Evolutionary conservation across 2,888 invertebrate species (phyloP), one percentile per base, ranked within the genome.

Genomic region (Amiota mariae): DNA sequence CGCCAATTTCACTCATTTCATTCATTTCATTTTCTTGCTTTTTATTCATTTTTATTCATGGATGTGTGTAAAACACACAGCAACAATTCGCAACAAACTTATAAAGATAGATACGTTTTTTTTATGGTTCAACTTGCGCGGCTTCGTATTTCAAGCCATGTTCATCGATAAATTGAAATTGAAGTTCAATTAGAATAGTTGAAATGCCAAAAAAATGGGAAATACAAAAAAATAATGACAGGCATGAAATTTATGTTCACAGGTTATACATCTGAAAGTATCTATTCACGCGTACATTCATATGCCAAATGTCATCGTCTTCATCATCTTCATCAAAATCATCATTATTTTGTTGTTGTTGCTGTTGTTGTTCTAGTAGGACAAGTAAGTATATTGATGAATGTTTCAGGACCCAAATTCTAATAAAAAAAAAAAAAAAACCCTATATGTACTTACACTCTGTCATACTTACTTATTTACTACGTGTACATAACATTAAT

Each of bases 141-240:
- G 4, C 9, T n/a, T 46, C 48, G 47, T 64, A 67, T 49, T 67
- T 51, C 67, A 51, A 51, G 67, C 18, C 54, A 54, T 49, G 15
- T 66, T 36, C 36, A 36, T 36, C 20, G 49, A 51, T 68, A 68
- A 68, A 68, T 68, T 68, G 67, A 68, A 68, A 68, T 68, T 68
- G 67, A 68, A 68, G 51, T 68, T 68, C 67, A 68, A 68, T 68
- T 68, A 68, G 67, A 68, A 68, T 68, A 68, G 67, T 68, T 68
- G 51, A 68, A 54, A 59, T 15, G 9, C 18, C 15, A 64, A 64
- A 47, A 15, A 48, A 66, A 48, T 8, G 18, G 10, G 20, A 48
- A 18, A 49, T 18, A 11, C 15, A 13, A 9, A 46, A 63, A 63
- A 8, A 66, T 1, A 49, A 18, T 8, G 49, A 11, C 15, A 48